Conservation (phyloP, 2,797 vertebrate genomes). For the Periparus ater region DNA sequence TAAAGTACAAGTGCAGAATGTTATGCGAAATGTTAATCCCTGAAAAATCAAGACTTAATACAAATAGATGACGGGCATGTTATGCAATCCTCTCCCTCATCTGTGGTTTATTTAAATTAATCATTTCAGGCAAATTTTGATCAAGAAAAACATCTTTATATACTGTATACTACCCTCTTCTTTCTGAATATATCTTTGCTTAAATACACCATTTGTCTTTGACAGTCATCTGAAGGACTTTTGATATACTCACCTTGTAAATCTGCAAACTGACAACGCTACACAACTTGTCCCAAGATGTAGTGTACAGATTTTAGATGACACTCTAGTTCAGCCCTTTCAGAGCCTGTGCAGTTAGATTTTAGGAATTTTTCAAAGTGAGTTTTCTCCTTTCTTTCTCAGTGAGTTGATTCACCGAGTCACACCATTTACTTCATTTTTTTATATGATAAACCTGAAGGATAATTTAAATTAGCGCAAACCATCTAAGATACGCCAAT, state of each 20-base stretch:
- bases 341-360: background rate
- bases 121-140: background rate
- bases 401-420: background rate
- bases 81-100: background rate
- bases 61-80: background rate
- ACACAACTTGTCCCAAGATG: background rate
- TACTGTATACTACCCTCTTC: background rate
- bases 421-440: background rate
- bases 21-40: background rate
- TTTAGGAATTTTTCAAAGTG: background rate
- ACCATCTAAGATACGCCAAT: background rate
- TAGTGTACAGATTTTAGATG: background rate
- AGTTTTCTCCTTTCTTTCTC: background rate
- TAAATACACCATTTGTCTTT: background rate
- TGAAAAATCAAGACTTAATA: background rate
- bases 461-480: conserved; percentile 48
- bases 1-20: background rate
- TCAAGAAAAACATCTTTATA: background rate
- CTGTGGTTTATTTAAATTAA: background rate
- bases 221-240: background rate
- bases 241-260: background rate
- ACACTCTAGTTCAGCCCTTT: background rate
- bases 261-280: background rate
- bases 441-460: conserved; percentile 6
- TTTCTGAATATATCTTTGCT: background rate